These are phyloP conservation scores for Leptatherina wallacei DNA, from an alignment of 2,797 vertebrate species.

Conservation along the genomic window DNA sequence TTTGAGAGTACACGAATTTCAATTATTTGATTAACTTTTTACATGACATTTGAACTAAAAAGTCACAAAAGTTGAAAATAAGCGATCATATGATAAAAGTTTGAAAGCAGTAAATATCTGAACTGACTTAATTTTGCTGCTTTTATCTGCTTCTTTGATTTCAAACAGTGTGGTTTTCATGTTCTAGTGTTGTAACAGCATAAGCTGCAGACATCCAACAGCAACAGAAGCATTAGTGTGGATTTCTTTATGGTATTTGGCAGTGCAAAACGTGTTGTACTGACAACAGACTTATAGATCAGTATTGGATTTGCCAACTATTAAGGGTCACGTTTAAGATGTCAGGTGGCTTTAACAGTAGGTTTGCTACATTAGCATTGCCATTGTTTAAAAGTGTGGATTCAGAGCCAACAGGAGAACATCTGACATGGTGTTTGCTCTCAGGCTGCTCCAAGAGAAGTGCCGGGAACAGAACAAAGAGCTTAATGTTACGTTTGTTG, in stretches of 20 bases:
- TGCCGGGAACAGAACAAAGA: too few species aligned
- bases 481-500: too few species aligned
- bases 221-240: conserved; percentile 42
- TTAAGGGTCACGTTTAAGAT: conserved; percentile 23
- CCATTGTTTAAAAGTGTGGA: too few species aligned
- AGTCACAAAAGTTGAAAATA: background rate
- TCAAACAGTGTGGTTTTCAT: conserved; percentile 13
- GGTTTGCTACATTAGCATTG: too few species aligned
- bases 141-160: conserved; percentile 43
- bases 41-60: background rate
- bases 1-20: conserved; percentile 4
- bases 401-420: too few species aligned
- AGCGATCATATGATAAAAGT: too few species aligned
- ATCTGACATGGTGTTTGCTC: too few species aligned
- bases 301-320: conserved; percentile 12
- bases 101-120: conserved; percentile 34
- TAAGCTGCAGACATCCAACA: conserved; percentile 42
- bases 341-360: conserved; percentile 14
- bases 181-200: background rate
- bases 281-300: conserved; percentile 42
- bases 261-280: conserved; percentile 34
- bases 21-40: conserved; percentile 2
- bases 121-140: background rate
- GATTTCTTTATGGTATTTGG: conserved; percentile 47
- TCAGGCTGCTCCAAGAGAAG: too few species aligned